These are phyloP conservation scores for Teleogryllus oceanicus DNA, from an alignment of 2,888 invertebrate species.

Conservation along the genomic window DNA sequence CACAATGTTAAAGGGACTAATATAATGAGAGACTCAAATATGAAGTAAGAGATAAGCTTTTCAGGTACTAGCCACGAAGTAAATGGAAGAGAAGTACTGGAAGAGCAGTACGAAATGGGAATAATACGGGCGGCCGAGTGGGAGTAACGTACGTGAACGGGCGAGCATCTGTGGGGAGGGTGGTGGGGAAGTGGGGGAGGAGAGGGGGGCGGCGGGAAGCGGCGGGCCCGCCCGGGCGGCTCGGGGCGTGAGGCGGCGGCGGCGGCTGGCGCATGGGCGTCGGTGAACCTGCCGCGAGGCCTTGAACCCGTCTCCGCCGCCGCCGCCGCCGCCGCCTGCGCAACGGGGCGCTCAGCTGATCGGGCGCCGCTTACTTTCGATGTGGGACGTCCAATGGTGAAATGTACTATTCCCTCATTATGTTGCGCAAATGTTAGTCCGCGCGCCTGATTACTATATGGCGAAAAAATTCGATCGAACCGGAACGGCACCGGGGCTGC, in stretches of 20 bases:
- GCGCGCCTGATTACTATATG: neutral
- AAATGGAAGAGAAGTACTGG: no score
- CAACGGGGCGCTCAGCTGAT: neutral
- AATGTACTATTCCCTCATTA: constrained; percentile 18
- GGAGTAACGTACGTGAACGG: no score
- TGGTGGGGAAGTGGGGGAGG: no score
- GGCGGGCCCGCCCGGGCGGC: neutral
- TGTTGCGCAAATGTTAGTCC: neutral
- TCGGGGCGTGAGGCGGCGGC: neutral
- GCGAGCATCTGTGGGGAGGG: no score
- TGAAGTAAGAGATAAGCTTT: no score
- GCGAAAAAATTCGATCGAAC: neutral
- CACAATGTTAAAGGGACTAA: no score
- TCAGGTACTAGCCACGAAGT: no score
- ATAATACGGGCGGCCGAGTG: no score
- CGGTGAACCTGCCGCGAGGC: neutral
- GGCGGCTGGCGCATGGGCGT: neutral
- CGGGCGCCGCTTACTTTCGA: constrained; percentile 6
- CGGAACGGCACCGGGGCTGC: neutral
- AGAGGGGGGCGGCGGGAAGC: neutral
- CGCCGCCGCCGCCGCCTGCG: neutral
- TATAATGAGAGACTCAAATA: no score
- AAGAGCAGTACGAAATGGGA: no score
- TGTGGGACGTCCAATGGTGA: neutral
- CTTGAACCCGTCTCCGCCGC: neutral